Percentiles rank a stretch among this genome's conserved stretches.
Evolutionary conservation across 2,113 vertebrate species (phyloP).

Genomic region (Serinus canaria): DNA sequence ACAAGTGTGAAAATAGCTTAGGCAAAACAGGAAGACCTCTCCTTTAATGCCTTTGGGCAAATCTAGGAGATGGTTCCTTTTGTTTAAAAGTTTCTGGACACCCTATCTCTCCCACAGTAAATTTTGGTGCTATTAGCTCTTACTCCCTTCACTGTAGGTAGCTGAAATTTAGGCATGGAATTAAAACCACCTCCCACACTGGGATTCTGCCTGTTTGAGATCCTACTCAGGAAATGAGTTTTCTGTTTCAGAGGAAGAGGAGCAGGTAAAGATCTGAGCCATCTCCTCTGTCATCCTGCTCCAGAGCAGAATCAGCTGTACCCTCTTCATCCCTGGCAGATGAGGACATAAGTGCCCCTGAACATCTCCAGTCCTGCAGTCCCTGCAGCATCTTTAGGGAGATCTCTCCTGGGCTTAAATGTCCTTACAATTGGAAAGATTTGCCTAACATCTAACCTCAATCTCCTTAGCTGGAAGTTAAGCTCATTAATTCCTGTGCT

Average conservation of each 20-base stretch:
- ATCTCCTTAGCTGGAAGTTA: conserved; percentile 19
- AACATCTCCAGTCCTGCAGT: background rate
- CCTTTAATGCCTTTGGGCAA: background rate
- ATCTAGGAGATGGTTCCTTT: background rate
- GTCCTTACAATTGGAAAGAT: conserved; percentile 1
- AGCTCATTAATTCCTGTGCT: background rate
- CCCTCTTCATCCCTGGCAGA: background rate
- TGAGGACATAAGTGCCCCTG: background rate
- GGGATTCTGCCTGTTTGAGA: background rate
- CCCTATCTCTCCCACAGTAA: background rate
- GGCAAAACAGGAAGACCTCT: background rate
- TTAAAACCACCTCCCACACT: background rate
- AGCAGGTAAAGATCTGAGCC: background rate
- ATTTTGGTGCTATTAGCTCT: background rate
- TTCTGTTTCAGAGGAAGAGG: background rate
- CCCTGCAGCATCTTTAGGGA: background rate
- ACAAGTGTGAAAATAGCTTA: background rate
- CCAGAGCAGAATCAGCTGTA: background rate
- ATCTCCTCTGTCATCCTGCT: background rate
- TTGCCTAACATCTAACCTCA: conserved; percentile 29
- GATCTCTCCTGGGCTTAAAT: background rate
- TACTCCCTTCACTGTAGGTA: background rate
- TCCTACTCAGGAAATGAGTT: background rate
- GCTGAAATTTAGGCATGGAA: background rate
- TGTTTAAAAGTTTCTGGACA: background rate